Percentiles rank a stretch among this genome's conserved stretches.
Evolutionary conservation across 2,797 vertebrate species (phyloP).

Genomic region (Oreochromis grahami): DNA sequence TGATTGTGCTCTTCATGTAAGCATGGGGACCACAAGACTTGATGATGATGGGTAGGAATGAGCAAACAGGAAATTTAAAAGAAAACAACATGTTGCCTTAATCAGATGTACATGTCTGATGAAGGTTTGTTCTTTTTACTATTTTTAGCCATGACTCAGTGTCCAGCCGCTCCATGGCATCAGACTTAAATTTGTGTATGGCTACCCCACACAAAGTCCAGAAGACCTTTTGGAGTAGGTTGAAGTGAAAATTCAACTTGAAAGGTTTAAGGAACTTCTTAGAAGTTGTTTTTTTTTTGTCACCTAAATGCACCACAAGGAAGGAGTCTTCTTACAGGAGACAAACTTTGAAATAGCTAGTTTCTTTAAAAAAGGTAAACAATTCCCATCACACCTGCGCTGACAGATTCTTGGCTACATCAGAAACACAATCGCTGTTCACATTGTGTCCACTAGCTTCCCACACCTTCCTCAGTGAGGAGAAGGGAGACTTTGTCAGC

Average conservation of each 20-base stretch:
- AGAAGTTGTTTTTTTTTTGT: neutral
- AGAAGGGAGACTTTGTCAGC: conserved; percentile 12
- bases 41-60: neutral
- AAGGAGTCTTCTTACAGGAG: neutral
- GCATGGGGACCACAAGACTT: neutral
- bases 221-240: neutral
- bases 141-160: neutral
- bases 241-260: neutral
- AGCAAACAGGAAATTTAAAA: neutral
- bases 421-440: neutral
- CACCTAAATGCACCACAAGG: neutral
- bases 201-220: neutral
- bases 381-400: neutral
- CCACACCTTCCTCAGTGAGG: neutral
- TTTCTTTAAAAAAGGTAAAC: neutral
- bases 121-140: neutral
- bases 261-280: neutral
- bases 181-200: neutral
- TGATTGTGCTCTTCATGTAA: neutral
- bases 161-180: neutral
- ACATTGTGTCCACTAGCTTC: conserved; percentile 23
- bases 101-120: neutral
- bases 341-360: neutral
- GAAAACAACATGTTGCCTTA: neutral
- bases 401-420: conserved; percentile 29